These are phyloP conservation scores for Petromus typicus DNA, from an alignment of 2,113 vertebrate species.

Conservation along the genomic window DNA sequence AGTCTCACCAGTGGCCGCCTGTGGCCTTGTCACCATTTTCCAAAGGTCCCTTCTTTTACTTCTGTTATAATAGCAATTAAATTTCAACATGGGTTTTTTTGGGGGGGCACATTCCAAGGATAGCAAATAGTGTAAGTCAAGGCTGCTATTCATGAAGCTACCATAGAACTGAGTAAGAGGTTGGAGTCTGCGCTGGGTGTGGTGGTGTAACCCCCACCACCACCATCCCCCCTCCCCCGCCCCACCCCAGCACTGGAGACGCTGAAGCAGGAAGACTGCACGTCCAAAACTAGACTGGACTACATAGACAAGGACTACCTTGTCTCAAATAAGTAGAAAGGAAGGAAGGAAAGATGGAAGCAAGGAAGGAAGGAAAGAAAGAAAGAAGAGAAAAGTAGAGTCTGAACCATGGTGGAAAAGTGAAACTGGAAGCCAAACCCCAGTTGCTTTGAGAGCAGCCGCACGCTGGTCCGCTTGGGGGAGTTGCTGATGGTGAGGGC, in stretches of 20 bases:
- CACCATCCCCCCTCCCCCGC: no score
- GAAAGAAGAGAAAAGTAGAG: neutral
- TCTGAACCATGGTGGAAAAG: neutral
- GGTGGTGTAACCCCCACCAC: no score
- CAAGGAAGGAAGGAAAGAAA: no score
- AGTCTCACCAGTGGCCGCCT: neutral
- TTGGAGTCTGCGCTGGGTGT: neutral
- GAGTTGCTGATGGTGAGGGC: conserved; percentile 76
- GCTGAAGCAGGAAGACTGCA: no score
- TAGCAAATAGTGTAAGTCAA: neutral
- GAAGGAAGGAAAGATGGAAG: no score
- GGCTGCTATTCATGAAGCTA: neutral
- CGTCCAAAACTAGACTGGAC: no score
- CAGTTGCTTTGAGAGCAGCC: conserved; percentile 75
- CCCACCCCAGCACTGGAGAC: neutral
- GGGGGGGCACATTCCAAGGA: neutral
- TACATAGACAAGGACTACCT: no score
- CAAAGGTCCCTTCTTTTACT: neutral
- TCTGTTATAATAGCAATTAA: neutral
- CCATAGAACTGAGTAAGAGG: neutral
- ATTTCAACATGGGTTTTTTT: neutral
- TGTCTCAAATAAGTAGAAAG: no score
- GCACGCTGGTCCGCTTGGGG: neutral
- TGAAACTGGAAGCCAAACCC: neutral
- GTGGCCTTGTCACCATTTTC: neutral